These are phyloP conservation scores for Marmota monax DNA, from an alignment of 2,113 vertebrate species.

Conservation along the genomic window DNA sequence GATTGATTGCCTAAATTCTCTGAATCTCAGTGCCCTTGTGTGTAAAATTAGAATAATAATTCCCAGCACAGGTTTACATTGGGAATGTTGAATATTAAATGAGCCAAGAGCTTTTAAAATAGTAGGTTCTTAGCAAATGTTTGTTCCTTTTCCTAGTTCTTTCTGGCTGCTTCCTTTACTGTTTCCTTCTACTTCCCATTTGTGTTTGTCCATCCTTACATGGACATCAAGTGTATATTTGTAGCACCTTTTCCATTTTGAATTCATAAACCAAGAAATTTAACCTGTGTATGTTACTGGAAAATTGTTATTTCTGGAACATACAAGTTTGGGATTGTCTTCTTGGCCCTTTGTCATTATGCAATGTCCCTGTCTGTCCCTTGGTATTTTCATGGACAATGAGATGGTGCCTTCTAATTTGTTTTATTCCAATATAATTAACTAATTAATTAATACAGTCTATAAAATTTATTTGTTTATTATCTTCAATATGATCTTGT, in stretches of 20 bases:
- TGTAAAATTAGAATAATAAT: constrained; percentile 36
- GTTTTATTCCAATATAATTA: no score
- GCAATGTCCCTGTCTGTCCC: no score
- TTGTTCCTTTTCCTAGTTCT: constrained; percentile 20
- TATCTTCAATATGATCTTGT: no score
- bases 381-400: no score
- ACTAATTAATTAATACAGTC: no score
- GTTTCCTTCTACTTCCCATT: not conserved
- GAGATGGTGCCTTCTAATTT: no score
- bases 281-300: not conserved
- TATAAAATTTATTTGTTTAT: no score
- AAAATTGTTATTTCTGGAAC: no score
- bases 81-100: constrained; percentile 27
- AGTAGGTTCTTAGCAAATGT: not conserved
- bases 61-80: not conserved
- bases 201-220: not conserved
- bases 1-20: not conserved
- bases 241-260: constrained; percentile 42
- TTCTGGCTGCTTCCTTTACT: not conserved
- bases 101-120: constrained; percentile 43
- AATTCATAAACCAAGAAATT: constrained; percentile 31
- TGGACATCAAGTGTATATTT: constrained; percentile 6
- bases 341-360: no score
- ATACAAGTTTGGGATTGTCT: no score
- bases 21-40: constrained; percentile 13